phyloP scores from a whole-genome alignment of 2,888 invertebrate genomes.

The Eupeodes latifasciatus region DNA sequence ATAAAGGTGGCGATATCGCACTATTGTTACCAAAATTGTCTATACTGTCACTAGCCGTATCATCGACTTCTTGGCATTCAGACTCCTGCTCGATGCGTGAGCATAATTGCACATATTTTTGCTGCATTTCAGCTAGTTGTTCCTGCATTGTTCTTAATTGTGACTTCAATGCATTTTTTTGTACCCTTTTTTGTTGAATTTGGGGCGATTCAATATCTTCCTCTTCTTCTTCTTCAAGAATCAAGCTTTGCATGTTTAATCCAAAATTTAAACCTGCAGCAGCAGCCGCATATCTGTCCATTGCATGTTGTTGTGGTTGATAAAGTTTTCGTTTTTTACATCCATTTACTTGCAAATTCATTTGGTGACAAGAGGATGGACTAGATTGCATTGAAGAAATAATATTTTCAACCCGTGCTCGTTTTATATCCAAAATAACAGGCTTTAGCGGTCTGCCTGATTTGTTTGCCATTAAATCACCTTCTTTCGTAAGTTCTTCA shows the following conservation, averaged over 20 bases:
- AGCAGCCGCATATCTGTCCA: conserved; percentile 86
- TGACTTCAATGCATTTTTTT: conserved; percentile 93
- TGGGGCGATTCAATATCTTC: conserved; percentile 91
- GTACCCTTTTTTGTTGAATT: conserved; percentile 92
- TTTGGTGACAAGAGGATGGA: conserved; percentile 89
- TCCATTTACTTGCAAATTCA: conserved; percentile 89
- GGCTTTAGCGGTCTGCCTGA: conserved; percentile 83
- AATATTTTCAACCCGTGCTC: conserved; percentile 97
- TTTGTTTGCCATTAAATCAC: conserved; percentile 82
- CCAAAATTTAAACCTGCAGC: conserved; percentile 86
- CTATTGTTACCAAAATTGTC: conserved; percentile 85
- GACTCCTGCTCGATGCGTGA: conserved; percentile 93
- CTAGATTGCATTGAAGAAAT: conserved; percentile 96
- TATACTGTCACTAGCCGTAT: conserved; percentile 88
- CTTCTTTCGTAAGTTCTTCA: conserved; percentile 87
- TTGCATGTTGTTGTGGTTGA: conserved; percentile 96
- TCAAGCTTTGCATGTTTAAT: conserved; percentile 85
- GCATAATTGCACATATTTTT: conserved; percentile 94
- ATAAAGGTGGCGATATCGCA: conserved; percentile 81
- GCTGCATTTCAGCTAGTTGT: conserved; percentile 95
- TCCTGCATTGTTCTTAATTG: conserved; percentile 95
- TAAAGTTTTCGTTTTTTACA: conserved; percentile 98
- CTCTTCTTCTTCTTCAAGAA: conserved; percentile 90
- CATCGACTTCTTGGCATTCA: conserved; percentile 90
- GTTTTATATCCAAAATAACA: conserved; percentile 92